Base-by-base conservation (phyloP, 2,888 invertebrate species). In the Polyommatus iphigenia region DNA sequence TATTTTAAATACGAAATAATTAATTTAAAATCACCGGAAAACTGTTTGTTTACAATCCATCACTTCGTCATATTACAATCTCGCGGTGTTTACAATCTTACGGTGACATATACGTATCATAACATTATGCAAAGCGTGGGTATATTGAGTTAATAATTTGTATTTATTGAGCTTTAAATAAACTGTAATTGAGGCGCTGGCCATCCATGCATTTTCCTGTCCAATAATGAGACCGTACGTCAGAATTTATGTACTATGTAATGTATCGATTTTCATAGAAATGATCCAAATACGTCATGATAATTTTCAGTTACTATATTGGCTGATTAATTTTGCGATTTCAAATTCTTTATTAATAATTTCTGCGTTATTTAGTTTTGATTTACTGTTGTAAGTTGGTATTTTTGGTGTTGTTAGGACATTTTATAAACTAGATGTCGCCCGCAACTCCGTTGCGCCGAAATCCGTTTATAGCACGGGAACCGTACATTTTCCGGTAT, bases 131-230 rank as follows among this genome's bases (percentile, higher is more conserved):
- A 54, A 54, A 18, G 54, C 54, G 54, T 54, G 54, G 18, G 4
- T 54, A 18, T 54, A 29, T 32, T 18, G 67, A 4, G 15, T 29
- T 67, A 29, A 67, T 67, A 15, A 67, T 67, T 67, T 67, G 67
- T 67, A 67, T 67, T 67, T 32, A 67, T 67, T 67, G 67, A 29
- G 67, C 29, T 67, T 67, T 29, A 67, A 32, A 67, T 67, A 67
- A 32, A 32, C 67, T 24, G 13, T 67, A 29, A 67, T 29, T 29
- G 67, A 62, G 29, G 67, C 29, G 67, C 13, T 20, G 18, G 6
- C 67, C 67, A 67, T 67, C 24, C 15, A 32, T 67, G 15, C 15
- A 32, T 67, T 67, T 67, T 67, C 13, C 67, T 67, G 67, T 67
- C 67, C 29, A 32, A 32, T 67, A 67, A 67, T 32, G 67, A 67